Conservation (phyloP, 1,140 invertebrate species). For the Rhagoletis zephyria region DNA sequence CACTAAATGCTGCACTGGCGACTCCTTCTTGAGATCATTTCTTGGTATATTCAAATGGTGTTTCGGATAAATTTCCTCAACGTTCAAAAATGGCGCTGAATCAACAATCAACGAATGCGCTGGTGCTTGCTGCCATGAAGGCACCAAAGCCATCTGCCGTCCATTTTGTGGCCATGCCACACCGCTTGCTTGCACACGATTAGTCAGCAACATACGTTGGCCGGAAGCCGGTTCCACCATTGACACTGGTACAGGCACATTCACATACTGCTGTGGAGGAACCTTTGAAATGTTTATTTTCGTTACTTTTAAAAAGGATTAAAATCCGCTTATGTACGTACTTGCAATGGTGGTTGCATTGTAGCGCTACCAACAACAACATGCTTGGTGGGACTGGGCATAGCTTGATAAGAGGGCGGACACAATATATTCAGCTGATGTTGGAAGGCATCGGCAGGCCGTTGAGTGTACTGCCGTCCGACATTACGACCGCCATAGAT, state of each 20-base stretch:
- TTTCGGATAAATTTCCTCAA: slow-evolving; percentile 74
- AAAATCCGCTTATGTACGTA: slow-evolving; percentile 52
- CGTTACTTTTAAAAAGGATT: slow-evolving; percentile 27
- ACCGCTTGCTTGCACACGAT: slow-evolving; percentile 81
- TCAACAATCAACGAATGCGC: slow-evolving; percentile 87
- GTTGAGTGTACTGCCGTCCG: slow-evolving; percentile 78
- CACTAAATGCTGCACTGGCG: slow-evolving; percentile 73
- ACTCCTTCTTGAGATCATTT: slow-evolving; percentile 73
- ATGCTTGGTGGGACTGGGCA: slow-evolving; percentile 87
- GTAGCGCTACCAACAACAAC: slow-evolving; percentile 87
- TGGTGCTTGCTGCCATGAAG: slow-evolving; percentile 88
- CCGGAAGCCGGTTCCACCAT: slow-evolving; percentile 84
- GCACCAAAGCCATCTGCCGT: slow-evolving; percentile 88
- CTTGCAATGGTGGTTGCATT: slow-evolving; percentile 75
- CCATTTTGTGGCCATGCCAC: slow-evolving; percentile 83
- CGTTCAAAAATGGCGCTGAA: slow-evolving; percentile 82
- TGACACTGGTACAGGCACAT: slow-evolving; percentile 83
- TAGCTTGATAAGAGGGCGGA: slow-evolving; percentile 87
- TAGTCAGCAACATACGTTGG: slow-evolving; percentile 81
- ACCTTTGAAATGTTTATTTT: slow-evolving; percentile 74
- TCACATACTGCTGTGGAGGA: slow-evolving; percentile 87
- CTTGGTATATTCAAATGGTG: slow-evolving; percentile 73
- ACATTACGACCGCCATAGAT: slow-evolving; percentile 87
- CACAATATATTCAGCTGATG: slow-evolving; percentile 93
- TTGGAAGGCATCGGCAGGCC: slow-evolving; percentile 83